Percentiles rank a stretch among this genome's conserved stretches.
These are phyloP conservation scores for Linnaemya tessellans DNA, from an alignment of 2,888 invertebrate species.

Conservation along the genomic window DNA sequence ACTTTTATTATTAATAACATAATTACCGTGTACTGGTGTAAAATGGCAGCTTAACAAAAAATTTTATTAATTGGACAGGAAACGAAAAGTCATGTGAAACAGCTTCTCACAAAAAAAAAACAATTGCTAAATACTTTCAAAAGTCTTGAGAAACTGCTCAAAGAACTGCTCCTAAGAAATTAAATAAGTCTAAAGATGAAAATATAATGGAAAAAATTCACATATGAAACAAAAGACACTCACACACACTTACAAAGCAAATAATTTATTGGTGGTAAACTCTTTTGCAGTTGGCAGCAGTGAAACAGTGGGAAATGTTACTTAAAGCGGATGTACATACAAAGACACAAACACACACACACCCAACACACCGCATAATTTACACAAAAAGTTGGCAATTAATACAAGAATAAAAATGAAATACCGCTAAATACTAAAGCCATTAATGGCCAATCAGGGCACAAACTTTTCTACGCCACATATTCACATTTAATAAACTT, in stretches of 20 bases:
- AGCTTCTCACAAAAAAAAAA: constrained; percentile 45
- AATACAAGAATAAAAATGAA: constrained; percentile 61
- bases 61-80: constrained; percentile 68
- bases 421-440: constrained; percentile 65
- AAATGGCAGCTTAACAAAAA: constrained; percentile 43
- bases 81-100: constrained; percentile 63
- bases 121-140: constrained; percentile 40
- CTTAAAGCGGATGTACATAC: constrained; percentile 47
- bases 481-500: too few species aligned
- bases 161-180: not conserved
- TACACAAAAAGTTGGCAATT: constrained; percentile 57
- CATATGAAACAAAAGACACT: constrained; percentile 36
- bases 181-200: constrained; percentile 15
- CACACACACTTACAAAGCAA: constrained; percentile 3
- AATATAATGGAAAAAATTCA: constrained; percentile 46
- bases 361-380: not conserved
- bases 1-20: constrained; percentile 65
- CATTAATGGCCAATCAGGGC: constrained; percentile 52
- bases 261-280: constrained; percentile 45
- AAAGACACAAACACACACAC: constrained; percentile 5
- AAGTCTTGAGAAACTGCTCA: constrained; percentile 63
- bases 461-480: not conserved
- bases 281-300: constrained; percentile 25
- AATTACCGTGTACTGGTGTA: constrained; percentile 56
- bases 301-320: constrained; percentile 55